Percentiles rank a stretch among this genome's conserved stretches.
Evolutionary conservation across 2,888 invertebrate genomes (phyloP).

Genomic region (Sisyra terminalis): DNA sequence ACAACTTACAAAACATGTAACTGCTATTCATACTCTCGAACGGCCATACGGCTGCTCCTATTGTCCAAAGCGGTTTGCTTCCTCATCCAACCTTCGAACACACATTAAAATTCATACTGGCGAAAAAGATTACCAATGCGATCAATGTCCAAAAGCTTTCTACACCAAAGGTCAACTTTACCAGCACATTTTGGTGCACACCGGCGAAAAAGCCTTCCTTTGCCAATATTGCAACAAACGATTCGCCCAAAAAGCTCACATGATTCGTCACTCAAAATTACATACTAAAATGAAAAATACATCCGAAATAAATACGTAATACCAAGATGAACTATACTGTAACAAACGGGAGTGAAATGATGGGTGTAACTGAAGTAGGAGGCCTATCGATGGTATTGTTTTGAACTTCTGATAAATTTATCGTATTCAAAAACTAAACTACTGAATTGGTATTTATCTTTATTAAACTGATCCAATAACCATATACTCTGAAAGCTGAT

Average conservation of each 20-base stretch:
- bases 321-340: not conserved
- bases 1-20: conserved; percentile 27
- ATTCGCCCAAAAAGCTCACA: conserved; percentile 27
- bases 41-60: conserved; percentile 26
- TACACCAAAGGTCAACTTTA: conserved; percentile 27
- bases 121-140: conserved; percentile 27
- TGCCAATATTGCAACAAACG: conserved; percentile 27
- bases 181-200: conserved; percentile 27
- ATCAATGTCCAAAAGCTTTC: conserved; percentile 25
- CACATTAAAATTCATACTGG: conserved; percentile 27
- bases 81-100: conserved; percentile 26
- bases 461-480: too few relatives aligned
- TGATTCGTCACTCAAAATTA: conserved; percentile 25
- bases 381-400: too few relatives aligned
- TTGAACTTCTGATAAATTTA: too few relatives aligned
- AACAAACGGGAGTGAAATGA: too few relatives aligned
- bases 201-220: conserved; percentile 26
- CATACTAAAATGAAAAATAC: conserved; percentile 14
- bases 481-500: too few relatives aligned
- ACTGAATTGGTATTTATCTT: too few relatives aligned
- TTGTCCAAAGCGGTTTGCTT: conserved; percentile 26
- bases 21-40: conserved; percentile 24
- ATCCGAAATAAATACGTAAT: conserved; percentile 12
- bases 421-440: too few relatives aligned
- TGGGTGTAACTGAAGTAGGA: too few relatives aligned